Base-by-base conservation (phyloP, 2,113 vertebrate genomes). In the Triplophysa tibetana region DNA sequence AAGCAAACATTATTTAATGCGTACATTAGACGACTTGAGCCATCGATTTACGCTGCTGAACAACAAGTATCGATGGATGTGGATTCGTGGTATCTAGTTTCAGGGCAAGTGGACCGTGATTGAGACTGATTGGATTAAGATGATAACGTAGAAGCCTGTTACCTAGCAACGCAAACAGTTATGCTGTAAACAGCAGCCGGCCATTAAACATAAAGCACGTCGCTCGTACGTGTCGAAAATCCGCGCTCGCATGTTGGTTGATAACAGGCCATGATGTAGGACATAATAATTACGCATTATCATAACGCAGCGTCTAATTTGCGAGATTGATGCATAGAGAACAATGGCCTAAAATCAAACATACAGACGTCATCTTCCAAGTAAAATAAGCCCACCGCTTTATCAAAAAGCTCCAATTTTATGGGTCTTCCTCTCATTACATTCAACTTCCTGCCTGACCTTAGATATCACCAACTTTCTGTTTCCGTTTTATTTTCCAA, bases 141-240 rank as follows among this genome's bases (percentile, higher is more conserved):
- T 1, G 68, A 89, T 86, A 79, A 87, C 52, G 11, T 69, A 83
- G 79, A 69, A 19, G 78, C 45, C 75, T 67, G 90, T 90, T 89
- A 38, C 92, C 85, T 85, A 82, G 93, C 91, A 92, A 93, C 91
- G 80, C 84, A 87, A 90, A 84, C 77, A 87, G 88, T 91, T 90
- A 88, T 87, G 82, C 67, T 82, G 85, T 88, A 90, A 91, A 91
- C 89, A 92, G 88, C 89, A 87, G 86, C 82, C 84, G 84, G 84
- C 84, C 83, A 83, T 86, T 86, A 88, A 88, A 86, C 83, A 85
- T 81, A 6, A 64, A n/a, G 78, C 78, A 66, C 2, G n/a, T 69
- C 70, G 78, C 82, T 81, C 82, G 12, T 48, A 23, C 3, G 1
- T 76, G 3, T 56, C 70, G 72, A 50, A 87, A 75, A 82, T 45